A percentile compares a stretch with the other conserved stretches of the same genome.
Evolutionary conservation across 92 coral and sea anemone species (phyloP).

Genomic region (Epizoanthus illoricatus): DNA sequence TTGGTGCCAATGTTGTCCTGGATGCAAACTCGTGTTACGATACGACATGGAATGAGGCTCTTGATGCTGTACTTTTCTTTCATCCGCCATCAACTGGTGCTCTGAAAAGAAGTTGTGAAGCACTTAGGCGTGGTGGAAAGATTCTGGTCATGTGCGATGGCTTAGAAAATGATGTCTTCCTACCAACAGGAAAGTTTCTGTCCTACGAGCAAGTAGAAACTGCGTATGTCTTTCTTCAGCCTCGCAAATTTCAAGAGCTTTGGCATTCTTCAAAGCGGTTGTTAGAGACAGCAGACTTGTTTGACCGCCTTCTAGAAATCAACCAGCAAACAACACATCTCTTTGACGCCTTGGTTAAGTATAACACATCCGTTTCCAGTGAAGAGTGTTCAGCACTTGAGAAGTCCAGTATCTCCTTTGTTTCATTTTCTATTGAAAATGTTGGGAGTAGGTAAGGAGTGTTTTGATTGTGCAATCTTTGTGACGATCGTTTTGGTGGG

Average conservation of each 20-base stretch:
- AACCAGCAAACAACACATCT: constrained; percentile 37
- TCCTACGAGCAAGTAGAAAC: constrained; percentile 39
- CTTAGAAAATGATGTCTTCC: constrained; percentile 22
- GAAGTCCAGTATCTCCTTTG: not conserved
- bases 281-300: constrained; percentile 30
- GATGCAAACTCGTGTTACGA: not conserved
- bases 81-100: constrained; percentile 26
- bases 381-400: not conserved
- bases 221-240: constrained; percentile 27
- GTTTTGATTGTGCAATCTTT: too few species aligned
- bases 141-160: constrained; percentile 43
- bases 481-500: too few species aligned
- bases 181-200: constrained; percentile 40
- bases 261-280: constrained; percentile 36
- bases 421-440: too few species aligned
- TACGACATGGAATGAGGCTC: not conserved
- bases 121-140: constrained; percentile 49
- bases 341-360: constrained; percentile 25
- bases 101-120: constrained; percentile 35
- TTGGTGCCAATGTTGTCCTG: constrained; percentile 7
- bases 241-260: constrained; percentile 27
- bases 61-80: constrained; percentile 47
- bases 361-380: constrained; percentile 9
- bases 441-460: too few species aligned
- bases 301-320: constrained; percentile 33